These are phyloP conservation scores for Melanophora roralis DNA, from an alignment of 2,888 invertebrate genomes.

Conservation along the genomic window DNA sequence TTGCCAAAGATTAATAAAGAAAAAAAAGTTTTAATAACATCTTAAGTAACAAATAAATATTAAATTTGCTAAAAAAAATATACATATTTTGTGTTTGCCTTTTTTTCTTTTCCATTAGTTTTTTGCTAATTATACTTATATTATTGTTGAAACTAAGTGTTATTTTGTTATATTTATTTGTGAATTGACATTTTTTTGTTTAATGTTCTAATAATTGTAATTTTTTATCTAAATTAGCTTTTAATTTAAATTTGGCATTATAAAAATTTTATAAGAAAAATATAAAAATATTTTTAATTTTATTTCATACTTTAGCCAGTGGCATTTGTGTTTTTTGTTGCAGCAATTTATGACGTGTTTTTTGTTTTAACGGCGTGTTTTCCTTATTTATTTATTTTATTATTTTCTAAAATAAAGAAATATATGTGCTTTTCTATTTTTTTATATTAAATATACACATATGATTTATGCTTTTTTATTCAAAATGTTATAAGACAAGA, in stretches of 20 bases:
- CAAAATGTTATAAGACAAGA: slow-evolving; percentile 17
- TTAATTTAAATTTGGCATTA: neutral
- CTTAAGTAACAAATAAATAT: slow-evolving; percentile 19
- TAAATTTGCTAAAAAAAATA: slow-evolving; percentile 5
- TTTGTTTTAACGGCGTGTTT: neutral
- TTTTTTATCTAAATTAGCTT: slow-evolving; percentile 23
- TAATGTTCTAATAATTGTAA: neutral
- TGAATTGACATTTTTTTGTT: slow-evolving; percentile 14
- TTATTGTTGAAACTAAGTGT: no score
- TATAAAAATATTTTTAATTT: neutral
- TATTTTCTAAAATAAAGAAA: neutral
- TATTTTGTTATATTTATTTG: neutral
- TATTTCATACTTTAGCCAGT: neutral
- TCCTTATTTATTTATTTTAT: neutral
- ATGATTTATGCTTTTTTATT: slow-evolving; percentile 23
- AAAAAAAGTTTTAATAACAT: slow-evolving; percentile 16
- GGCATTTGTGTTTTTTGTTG: slow-evolving; percentile 30
- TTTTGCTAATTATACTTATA: neutral
- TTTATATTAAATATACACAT: neutral
- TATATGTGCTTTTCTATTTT: neutral
- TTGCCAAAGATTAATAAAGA: slow-evolving; percentile 57
- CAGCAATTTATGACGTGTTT: slow-evolving; percentile 61
- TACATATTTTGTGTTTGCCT: slow-evolving; percentile 31
- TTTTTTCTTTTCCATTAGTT: slow-evolving; percentile 16
- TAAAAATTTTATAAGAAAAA: slow-evolving; percentile 17